Evolutionary conservation across 2,888 invertebrate species (phyloP).

Genomic region (Latrodectus hesperus): DNA sequence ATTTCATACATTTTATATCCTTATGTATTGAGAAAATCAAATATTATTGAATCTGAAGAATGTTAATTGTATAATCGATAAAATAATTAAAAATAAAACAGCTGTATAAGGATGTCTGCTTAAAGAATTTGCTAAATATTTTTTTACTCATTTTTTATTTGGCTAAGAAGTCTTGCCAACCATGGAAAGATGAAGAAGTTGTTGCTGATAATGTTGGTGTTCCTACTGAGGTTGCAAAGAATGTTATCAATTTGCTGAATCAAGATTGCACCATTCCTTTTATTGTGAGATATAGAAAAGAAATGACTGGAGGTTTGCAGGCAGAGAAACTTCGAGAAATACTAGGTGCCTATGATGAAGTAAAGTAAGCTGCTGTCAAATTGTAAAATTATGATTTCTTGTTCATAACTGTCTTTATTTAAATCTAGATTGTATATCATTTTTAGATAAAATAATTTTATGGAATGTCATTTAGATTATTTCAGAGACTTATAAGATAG

Average conservation of each 20-base stretch:
- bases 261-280: conserved; percentile 93
- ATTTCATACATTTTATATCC: too few relatives aligned
- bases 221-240: conserved; percentile 66
- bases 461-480: too few relatives aligned
- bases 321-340: conserved; percentile 85
- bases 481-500: too few relatives aligned
- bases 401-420: too few relatives aligned
- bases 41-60: too few relatives aligned
- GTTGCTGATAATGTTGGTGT: conserved; percentile 49
- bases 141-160: neutral
- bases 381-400: too few relatives aligned
- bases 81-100: too few relatives aligned
- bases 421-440: too few relatives aligned
- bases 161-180: conserved; percentile 24
- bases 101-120: too few relatives aligned
- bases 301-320: conserved; percentile 83
- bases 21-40: too few relatives aligned
- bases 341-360: conserved; percentile 83
- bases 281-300: conserved; percentile 89
- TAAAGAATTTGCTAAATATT: neutral
- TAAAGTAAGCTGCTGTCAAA: conserved; percentile 76
- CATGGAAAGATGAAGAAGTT: conserved; percentile 56
- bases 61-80: too few relatives aligned
- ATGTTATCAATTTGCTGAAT: conserved; percentile 78
- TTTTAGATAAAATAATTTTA: too few relatives aligned